phyloP scores from a whole-genome alignment of 2,113 vertebrate genomes.

The Dryoscopus gambensis region DNA sequence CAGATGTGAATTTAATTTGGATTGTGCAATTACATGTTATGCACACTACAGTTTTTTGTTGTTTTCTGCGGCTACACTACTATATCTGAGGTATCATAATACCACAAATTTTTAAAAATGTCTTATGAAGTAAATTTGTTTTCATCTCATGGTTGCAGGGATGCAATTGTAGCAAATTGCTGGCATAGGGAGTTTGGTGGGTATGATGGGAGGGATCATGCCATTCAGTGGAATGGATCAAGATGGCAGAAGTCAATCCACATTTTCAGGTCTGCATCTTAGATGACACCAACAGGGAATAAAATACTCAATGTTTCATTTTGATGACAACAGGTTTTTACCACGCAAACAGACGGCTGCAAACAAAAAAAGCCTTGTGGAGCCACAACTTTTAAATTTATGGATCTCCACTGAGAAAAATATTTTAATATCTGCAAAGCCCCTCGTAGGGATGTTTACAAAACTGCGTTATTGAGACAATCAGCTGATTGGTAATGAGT shows the following conservation, averaged over 20 bases:
- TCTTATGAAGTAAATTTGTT: neutral
- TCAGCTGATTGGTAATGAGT: neutral
- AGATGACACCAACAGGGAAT: neutral
- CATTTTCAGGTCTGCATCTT: neutral
- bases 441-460: neutral
- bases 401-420: neutral
- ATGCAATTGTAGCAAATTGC: neutral
- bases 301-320: neutral
- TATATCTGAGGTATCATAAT: neutral
- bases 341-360: neutral
- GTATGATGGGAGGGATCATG: neutral
- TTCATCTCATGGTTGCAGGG: neutral
- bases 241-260: neutral
- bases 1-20: constrained; percentile 30
- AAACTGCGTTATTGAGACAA: neutral
- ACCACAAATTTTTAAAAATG: neutral
- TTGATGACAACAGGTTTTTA: neutral
- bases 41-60: neutral
- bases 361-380: neutral
- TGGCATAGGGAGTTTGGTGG: neutral
- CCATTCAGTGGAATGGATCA: neutral
- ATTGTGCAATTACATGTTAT: neutral
- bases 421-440: neutral
- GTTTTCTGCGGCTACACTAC: neutral
- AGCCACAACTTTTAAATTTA: neutral